Percentiles rank a stretch among this genome's conserved stretches.
Conservation (phyloP, 2,888 invertebrate species). For the Brassicogethes aeneus region DNA sequence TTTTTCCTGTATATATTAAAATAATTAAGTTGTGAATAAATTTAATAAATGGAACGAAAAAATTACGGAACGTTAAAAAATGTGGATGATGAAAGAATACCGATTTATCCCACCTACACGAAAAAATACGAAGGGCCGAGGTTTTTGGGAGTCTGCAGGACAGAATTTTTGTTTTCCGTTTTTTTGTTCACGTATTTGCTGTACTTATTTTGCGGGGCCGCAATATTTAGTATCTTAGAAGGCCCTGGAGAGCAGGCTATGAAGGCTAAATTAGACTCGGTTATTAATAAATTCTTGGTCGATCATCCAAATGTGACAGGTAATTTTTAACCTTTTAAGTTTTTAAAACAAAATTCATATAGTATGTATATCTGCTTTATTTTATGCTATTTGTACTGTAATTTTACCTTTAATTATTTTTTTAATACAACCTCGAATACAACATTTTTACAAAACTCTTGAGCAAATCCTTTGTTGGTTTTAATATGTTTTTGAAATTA, state of each 20-base stretch:
- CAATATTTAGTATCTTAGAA: conserved; percentile 60
- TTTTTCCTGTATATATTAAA: too few species aligned
- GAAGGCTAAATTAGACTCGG: conserved; percentile 43
- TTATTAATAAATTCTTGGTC: conserved; percentile 48
- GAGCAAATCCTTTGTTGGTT: too few species aligned
- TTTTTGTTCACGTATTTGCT: conserved; percentile 51
- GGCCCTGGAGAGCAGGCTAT: conserved; percentile 51
- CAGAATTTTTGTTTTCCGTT: conserved; percentile 45
- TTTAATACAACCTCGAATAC: too few species aligned
- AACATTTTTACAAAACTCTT: too few species aligned
- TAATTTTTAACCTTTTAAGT: conserved; percentile 23
- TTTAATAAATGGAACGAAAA: conserved; percentile 15
- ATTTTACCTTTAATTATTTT: too few species aligned
- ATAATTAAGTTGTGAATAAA: too few species aligned
- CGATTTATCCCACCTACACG: conserved; percentile 4
- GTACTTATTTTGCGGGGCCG: conserved; percentile 57
- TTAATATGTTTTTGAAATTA: too few species aligned
- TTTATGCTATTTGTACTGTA: too few species aligned
- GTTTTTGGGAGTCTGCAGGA: conserved; percentile 45
- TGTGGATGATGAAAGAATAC: conserved; percentile 7
- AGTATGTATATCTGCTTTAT: conserved; percentile 36
- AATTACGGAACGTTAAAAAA: conserved; percentile 15
- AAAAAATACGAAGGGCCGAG: conserved; percentile 12
- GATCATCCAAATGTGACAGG: conserved; percentile 55
- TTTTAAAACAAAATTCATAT: conserved; percentile 66